Conservation (phyloP, 2,888 invertebrate genomes). For the Pecten maximus region DNA sequence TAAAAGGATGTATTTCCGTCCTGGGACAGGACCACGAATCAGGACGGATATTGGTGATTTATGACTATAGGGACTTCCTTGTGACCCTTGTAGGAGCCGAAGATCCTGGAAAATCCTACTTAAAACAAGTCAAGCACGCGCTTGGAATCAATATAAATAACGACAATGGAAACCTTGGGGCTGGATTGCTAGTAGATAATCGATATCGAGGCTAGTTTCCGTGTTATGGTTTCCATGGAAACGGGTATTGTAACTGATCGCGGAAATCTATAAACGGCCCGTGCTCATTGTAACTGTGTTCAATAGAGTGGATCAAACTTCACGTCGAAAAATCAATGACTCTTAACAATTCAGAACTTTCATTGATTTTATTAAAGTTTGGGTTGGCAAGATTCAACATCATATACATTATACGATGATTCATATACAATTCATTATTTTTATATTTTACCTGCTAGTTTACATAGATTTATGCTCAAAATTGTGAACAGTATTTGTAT, state of each 20-base stretch:
- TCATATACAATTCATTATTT: too few relatives aligned
- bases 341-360: neutral
- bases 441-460: too few relatives aligned
- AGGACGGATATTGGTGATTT: neutral
- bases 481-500: too few relatives aligned
- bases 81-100: neutral
- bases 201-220: slow-evolving; percentile 4
- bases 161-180: neutral
- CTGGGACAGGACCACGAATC: neutral
- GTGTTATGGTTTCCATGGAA: neutral
- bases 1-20: neutral
- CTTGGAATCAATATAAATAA: neutral
- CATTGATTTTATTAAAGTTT: neutral
- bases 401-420: too few relatives aligned
- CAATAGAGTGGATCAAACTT: neutral
- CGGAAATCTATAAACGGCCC: neutral
- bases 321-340: neutral
- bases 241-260: neutral
- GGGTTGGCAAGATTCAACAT: neutral
- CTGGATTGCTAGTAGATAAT: neutral
- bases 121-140: neutral
- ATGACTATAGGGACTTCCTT: neutral
- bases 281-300: neutral
- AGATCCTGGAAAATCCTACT: neutral
- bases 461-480: too few relatives aligned